Evolutionary conservation across 2,888 invertebrate species (phyloP).

Genomic region (Lasioglossum figueresi): DNA sequence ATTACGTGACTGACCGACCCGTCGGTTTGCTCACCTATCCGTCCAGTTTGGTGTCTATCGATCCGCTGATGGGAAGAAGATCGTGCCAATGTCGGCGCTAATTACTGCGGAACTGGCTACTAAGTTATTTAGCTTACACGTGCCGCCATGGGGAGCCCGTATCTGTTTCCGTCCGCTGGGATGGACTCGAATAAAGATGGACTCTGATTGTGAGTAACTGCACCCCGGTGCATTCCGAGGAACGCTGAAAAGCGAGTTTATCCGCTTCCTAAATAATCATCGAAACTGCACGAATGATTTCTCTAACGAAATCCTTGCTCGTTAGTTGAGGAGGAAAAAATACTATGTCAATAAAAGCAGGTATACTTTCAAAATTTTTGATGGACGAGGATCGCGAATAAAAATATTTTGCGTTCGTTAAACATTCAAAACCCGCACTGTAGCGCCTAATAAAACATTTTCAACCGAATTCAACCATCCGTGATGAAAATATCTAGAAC

Average conservation of each 20-base stretch:
- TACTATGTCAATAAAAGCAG: background rate
- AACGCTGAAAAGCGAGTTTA: background rate
- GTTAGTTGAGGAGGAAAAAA: background rate
- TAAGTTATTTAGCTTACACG: conserved; percentile 66
- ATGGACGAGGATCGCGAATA: background rate
- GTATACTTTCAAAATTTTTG: background rate
- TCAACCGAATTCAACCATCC: background rate
- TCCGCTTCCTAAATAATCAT: conserved; percentile 9
- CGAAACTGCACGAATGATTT: background rate
- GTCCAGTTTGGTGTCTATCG: conserved; percentile 53
- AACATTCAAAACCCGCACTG: background rate
- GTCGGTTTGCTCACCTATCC: background rate
- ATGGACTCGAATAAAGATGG: conserved; percentile 51
- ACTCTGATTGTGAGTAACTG: conserved; percentile 46
- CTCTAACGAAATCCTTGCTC: background rate
- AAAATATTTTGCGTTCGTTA: background rate
- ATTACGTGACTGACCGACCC: conserved; percentile 38
- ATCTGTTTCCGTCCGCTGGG: conserved; percentile 33
- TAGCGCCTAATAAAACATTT: background rate
- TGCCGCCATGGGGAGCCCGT: conserved; percentile 25
- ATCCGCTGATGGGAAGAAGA: conserved; percentile 56
- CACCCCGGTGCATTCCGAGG: conserved; percentile 21
- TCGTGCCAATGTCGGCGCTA: conserved; percentile 55
- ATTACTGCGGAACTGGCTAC: conserved; percentile 62
- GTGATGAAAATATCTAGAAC: background rate